Evolutionary conservation across 1,140 invertebrate genomes (phyloP), one percentile per base, ranked within the genome.

Genomic region (Cydia pomonella): DNA sequence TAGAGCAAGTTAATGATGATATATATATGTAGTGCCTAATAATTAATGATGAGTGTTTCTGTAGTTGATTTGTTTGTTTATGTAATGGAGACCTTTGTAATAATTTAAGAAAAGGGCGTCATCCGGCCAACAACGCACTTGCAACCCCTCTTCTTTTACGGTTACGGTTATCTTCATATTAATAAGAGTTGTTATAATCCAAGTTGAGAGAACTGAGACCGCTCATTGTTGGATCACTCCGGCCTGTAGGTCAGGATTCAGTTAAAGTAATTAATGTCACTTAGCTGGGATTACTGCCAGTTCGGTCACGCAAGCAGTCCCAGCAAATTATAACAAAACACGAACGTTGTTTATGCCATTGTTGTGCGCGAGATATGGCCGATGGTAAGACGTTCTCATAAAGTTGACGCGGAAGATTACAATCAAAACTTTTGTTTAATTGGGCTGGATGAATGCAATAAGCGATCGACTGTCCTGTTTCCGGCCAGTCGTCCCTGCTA

Each of bases 181-280:
- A 38, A 38, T 38, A 38, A 38, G 50, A 18, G 3, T 21, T 59
- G 53, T 59, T 23, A 59, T 23, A 23, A 59, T 59, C 9, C 12
- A 23, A 23, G 50, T 59, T 23, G n/a, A 23, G 16, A 59, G 53
- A 0, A n/a, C 9, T 21, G 18, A 59, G 53, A 9, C 53, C 53
- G 53, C 53, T 59, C n/a, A 53, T 53, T 59, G 53, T 59, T 12
- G 53, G 50, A n/a, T 53, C 53, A 23, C 53, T 59, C 9, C n/a
- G 21, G 53, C 53, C 9, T 59, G 53, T 59, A 59, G 53, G 53
- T 59, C 53, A 59, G 53, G 53, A 59, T 59, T 23, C 21, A 59
- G 53, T 21, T 59, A 10, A 59, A 21, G 23, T 23, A 59, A 59
- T 59, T 59, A 59, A 23, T 59, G 53, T 59, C 53, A 59, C 53